Evolutionary conservation across 1,140 invertebrate species (phyloP).

Genomic region (Cotesia chilonis): DNA sequence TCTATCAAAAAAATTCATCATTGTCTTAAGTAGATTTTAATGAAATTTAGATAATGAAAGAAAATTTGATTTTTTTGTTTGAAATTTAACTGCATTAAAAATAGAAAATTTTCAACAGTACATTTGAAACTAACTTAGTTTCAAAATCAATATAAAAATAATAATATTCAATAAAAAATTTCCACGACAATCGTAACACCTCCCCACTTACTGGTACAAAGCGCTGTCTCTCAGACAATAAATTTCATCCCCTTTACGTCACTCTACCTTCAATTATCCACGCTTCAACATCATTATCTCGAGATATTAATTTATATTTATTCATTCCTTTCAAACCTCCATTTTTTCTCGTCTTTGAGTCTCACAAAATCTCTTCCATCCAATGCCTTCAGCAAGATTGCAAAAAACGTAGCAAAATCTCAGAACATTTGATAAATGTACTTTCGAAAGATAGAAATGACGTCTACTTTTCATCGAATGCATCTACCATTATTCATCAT

Average conservation of each 20-base stretch:
- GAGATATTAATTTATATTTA: neutral
- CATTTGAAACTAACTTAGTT: neutral
- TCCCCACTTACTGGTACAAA: too few relatives aligned
- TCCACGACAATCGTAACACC: too few relatives aligned
- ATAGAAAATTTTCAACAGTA: too few relatives aligned
- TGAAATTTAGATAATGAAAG: too few relatives aligned
- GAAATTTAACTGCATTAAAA: too few relatives aligned
- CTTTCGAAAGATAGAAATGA: constrained; percentile 20
- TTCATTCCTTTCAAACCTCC: neutral
- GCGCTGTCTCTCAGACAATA: too few relatives aligned
- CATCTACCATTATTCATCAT: constrained; percentile 4
- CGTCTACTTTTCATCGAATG: constrained; percentile 26
- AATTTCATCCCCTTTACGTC: neutral
- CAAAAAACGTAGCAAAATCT: constrained; percentile 17
- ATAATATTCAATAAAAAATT: neutral
- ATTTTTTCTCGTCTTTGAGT: neutral
- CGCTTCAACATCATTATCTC: neutral
- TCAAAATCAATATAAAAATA: neutral
- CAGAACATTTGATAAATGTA: constrained; percentile 28
- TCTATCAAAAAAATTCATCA: too few relatives aligned
- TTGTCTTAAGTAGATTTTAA: too few relatives aligned
- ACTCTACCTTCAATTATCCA: constrained; percentile 17
- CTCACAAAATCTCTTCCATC: neutral
- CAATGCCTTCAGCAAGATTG: neutral
- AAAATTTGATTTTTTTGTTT: too few relatives aligned